A percentile compares a stretch with the other conserved stretches of the same genome.
phyloP scores from a whole-genome alignment of 2,113 vertebrate species.

The Campylomormyrus tamandua region DNA sequence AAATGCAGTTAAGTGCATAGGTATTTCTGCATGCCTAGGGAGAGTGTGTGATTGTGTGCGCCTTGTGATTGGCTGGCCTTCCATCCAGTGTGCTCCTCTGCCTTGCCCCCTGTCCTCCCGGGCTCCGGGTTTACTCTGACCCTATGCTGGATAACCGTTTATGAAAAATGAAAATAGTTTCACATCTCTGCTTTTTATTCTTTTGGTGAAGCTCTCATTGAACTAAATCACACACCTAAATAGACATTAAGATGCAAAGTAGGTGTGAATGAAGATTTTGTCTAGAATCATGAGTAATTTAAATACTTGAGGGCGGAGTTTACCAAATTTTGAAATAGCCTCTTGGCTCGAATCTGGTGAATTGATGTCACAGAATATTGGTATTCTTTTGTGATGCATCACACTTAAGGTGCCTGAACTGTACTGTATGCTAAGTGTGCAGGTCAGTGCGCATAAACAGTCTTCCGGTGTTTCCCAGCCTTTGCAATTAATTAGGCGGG shows the following conservation, averaged over 20 bases:
- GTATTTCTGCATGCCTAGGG: not conserved
- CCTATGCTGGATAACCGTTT: not conserved
- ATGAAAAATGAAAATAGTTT: not conserved
- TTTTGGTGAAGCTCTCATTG: not conserved
- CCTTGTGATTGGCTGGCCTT: not conserved
- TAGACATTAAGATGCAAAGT: not conserved
- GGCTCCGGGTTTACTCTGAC: not conserved
- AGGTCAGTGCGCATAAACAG: not conserved
- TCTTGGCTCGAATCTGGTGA: not conserved
- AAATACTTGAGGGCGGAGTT: not conserved
- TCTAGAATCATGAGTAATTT: not conserved
- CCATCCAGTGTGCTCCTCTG: not conserved
- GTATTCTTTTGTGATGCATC: not conserved
- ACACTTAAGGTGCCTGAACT: not conserved
- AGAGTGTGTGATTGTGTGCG: not conserved
- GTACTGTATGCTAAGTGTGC: not conserved
- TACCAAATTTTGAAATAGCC: not conserved
- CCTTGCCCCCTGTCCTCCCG: not conserved
- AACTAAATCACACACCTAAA: not conserved
- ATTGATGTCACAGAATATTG: not conserved
- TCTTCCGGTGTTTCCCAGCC: not conserved
- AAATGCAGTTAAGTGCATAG: not conserved
- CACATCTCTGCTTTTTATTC: not conserved
- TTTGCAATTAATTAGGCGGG: not conserved
- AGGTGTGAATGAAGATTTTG: not conserved